Evolutionary conservation across 2,888 invertebrate genomes (phyloP), one percentile per base, ranked within the genome.

Genomic region (Julus scanicus): DNA sequence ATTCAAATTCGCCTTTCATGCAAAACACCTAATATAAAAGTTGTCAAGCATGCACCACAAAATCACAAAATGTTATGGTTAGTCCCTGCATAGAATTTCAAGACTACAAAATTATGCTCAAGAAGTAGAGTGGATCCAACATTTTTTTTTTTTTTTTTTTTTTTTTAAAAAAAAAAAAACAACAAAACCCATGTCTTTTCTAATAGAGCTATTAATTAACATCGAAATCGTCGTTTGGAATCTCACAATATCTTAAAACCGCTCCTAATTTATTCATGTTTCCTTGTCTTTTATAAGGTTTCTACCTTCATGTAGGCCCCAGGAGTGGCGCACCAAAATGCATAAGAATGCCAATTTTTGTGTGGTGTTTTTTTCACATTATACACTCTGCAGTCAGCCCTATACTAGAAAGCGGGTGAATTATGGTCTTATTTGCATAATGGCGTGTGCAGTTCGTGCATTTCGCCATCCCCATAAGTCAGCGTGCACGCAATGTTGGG

Each of bases 221-320:
- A 57, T 57, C n/a, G 57, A 57, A 57, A 57, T 57, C 57, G 57
- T 57, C 57, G 57, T 57, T 57, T 57, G 57, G 57, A 57, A 57
- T 57, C 57, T 57, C 57, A n/a, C 57, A 4, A 57, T 57, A 57
- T 2, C 17, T 57, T 57, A 57, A 57, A 57, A 15, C 57, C n/a
- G 2, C 2, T 17, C n/a, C 57, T 57, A 17, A 57, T 57, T 17
- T 57, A 57, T 57, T 57, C 57, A 57, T 57, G 57, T 57, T 57
- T 57, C 17, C 57, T n/a, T n/a, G n/a, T 15, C 53, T 53, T 4
- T 4, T 15, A 53, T 15, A 15, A 3, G 6, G 44, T 44, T 44
- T 44, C 44, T 44, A 44, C 57, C 57, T n/a, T n/a, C n/a, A n/a
- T 17, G 17, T n/a, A 57, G 17, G 57, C 57, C 57, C 57, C 57